Conservation (phyloP, 2,888 invertebrate genomes). For the Conus canariensis region DNA sequence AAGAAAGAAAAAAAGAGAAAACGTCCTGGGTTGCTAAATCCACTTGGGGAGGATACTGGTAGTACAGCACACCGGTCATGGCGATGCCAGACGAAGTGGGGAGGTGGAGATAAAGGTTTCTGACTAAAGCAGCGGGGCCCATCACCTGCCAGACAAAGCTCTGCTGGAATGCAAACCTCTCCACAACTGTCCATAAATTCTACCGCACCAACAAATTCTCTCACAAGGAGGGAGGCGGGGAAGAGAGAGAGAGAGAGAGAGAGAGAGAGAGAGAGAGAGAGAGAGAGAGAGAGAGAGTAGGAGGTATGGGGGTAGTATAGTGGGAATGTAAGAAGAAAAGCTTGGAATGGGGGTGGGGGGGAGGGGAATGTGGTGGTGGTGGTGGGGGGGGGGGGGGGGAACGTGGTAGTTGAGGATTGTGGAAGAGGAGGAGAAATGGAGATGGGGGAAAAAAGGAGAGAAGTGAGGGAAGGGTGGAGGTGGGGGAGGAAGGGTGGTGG, state of each 20-base stretch:
- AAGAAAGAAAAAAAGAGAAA: too few relatives aligned
- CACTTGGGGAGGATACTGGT: too few relatives aligned
- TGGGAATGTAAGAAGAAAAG: neutral
- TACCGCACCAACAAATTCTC: slow-evolving; percentile 27
- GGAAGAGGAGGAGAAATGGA: neutral
- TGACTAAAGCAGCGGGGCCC: slow-evolving; percentile 27
- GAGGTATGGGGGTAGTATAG: neutral
- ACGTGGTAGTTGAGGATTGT: neutral
- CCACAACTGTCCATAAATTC: slow-evolving; percentile 36
- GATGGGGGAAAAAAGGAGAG: too few relatives aligned
- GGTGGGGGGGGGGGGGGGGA: neutral
- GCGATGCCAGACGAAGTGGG: neutral
- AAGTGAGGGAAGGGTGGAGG: too few relatives aligned
- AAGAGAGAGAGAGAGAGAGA: neutral
- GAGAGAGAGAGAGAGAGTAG: neutral
- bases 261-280: neutral
- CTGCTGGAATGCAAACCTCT: slow-evolving; percentile 36
- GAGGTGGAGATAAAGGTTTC: neutral
- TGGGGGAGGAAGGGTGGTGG: neutral
- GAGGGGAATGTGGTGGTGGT: neutral
- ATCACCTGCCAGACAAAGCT: slow-evolving; percentile 33
- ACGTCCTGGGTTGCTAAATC: too few relatives aligned
- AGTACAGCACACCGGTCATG: neutral
- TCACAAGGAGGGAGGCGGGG: neutral
- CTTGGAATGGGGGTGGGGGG: neutral